A percentile compares a stretch with the other conserved stretches of the same genome.
Evolutionary conservation across 2,797 vertebrate species (phyloP).

Genomic region (Nyctibius grandis): DNA sequence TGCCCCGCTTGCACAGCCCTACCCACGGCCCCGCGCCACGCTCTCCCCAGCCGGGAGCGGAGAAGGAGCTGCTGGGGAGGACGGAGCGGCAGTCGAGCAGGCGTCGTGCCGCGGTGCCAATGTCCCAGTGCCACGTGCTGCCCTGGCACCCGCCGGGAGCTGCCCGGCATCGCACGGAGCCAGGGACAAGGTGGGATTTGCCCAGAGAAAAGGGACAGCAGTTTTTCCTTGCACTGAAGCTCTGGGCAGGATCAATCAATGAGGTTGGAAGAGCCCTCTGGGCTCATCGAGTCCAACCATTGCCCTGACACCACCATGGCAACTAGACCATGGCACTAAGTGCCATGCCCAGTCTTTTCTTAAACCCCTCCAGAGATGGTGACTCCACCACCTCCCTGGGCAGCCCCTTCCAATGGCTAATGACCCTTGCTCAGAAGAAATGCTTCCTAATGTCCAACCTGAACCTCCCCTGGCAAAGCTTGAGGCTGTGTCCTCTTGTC

Average conservation of each 20-base stretch:
- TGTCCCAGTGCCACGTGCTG: neutral
- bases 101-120: neutral
- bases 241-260: neutral
- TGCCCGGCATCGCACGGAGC: neutral
- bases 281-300: too few relatives aligned
- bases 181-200: neutral
- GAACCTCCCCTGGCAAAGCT: too few relatives aligned
- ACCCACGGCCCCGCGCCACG: rapidly evolving
- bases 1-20: neutral
- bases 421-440: too few relatives aligned
- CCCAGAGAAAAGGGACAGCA: rapidly evolving
- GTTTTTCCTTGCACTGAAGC: neutral
- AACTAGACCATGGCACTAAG: too few relatives aligned
- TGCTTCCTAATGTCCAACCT: too few relatives aligned
- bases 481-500: too few relatives aligned
- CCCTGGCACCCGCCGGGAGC: neutral
- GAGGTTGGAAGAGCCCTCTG: too few relatives aligned
- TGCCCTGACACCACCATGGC: too few relatives aligned
- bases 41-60: rapidly evolving
- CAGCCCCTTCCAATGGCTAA: too few relatives aligned
- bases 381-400: too few relatives aligned
- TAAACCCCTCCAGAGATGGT: too few relatives aligned
- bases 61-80: neutral
- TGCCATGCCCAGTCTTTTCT: too few relatives aligned
- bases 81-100: neutral